Conservation (phyloP, 1,140 invertebrate species). For the Hylaeus anthracinus region DNA sequence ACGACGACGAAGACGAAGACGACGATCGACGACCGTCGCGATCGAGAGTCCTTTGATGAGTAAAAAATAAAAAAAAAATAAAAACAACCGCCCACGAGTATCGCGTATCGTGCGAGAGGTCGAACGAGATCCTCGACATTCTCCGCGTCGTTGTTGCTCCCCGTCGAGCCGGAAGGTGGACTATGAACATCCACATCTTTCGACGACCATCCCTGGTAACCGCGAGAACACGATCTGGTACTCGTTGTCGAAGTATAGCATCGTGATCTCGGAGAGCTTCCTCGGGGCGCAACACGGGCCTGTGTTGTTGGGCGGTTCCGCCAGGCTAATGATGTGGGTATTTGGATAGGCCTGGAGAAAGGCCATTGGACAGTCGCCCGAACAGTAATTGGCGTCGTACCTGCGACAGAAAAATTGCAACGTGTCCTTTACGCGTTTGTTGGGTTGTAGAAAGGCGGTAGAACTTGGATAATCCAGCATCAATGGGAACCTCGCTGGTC, state of each 20-base stretch:
- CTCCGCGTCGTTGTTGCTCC: constrained; percentile 4
- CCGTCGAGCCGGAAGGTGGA: constrained; percentile 44
- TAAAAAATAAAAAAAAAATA: neutral
- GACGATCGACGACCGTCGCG: constrained; percentile 4
- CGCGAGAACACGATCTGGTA: constrained; percentile 93
- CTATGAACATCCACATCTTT: constrained; percentile 95
- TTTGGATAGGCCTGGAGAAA: constrained; percentile 95
- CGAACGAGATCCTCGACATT: neutral
- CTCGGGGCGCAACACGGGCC: constrained; percentile 95
- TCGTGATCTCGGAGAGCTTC: constrained; percentile 93
- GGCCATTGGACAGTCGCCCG: constrained; percentile 95
- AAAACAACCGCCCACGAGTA: neutral
- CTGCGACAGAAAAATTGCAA: constrained; percentile 63
- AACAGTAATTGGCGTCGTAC: constrained; percentile 98
- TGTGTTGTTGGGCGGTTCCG: constrained; percentile 85
- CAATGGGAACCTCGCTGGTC: too few relatives aligned
- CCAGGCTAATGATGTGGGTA: constrained; percentile 92
- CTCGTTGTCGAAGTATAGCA: constrained; percentile 95
- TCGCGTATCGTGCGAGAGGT: neutral
- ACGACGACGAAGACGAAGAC: constrained; percentile 38
- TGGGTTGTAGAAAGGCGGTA: neutral
- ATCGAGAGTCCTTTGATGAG: constrained; percentile 9
- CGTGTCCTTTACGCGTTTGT: neutral
- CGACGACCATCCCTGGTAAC: constrained; percentile 95
- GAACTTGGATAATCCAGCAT: neutral